phyloP scores from a whole-genome alignment of 2,113 vertebrate genomes.

The Python bivittatus region DNA sequence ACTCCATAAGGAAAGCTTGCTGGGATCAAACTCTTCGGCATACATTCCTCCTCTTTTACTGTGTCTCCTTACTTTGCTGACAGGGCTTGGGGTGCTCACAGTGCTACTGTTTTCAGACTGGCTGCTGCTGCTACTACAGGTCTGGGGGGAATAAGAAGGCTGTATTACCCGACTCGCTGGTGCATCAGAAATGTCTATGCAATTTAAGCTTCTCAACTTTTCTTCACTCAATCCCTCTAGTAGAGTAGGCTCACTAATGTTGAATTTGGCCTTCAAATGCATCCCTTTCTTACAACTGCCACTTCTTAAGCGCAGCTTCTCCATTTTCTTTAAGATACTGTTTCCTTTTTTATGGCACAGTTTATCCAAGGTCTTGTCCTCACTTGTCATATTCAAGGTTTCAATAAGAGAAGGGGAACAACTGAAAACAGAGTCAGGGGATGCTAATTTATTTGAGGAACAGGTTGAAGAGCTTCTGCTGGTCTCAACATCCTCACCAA shows the following conservation, averaged over 20 bases:
- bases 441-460: conserved; percentile 68
- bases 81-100: conserved; percentile 72
- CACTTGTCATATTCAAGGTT: conserved; percentile 46
- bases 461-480: conserved; percentile 74
- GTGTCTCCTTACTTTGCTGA: conserved; percentile 50
- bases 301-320: conserved; percentile 79
- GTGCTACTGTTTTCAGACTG: conserved; percentile 78
- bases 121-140: conserved; percentile 65
- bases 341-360: conserved; percentile 73
- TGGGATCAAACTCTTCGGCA: conserved; percentile 45
- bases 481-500: conserved; percentile 67
- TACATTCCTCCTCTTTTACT: conserved; percentile 31
- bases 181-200: conserved; percentile 69
- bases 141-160: conserved; percentile 66
- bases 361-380: conserved; percentile 71
- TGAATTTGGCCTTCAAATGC: conserved; percentile 48
- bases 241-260: conserved; percentile 72
- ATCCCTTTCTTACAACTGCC: conserved; percentile 55
- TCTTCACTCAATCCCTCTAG: conserved; percentile 74
- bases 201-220: conserved; percentile 68
- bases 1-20: conserved; percentile 50
- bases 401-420: conserved; percentile 69
- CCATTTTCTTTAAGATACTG: conserved; percentile 84
- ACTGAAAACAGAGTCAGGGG: conserved; percentile 68
- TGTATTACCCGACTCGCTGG: conserved; percentile 56